These are phyloP conservation scores for Asteroscopus sphinx DNA, from an alignment of 2,888 invertebrate species.

Conservation along the genomic window DNA sequence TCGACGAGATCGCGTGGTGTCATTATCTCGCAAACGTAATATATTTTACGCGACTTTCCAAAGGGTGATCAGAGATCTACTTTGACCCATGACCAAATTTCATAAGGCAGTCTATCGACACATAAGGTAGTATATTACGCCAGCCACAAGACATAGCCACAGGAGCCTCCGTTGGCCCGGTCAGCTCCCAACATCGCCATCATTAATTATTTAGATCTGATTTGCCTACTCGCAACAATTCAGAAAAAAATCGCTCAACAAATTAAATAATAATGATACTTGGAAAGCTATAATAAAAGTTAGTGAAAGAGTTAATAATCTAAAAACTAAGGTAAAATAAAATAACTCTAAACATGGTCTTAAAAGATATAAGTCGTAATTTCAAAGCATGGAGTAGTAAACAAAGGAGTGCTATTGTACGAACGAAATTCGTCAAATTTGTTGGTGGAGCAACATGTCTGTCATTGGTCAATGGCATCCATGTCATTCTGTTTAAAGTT, in stretches of 20 bases:
- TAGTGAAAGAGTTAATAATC: constrained; percentile 9
- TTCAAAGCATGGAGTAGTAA: constrained; percentile 41
- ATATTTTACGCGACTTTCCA: no score
- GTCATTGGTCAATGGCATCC: not conserved
- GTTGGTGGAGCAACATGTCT: constrained; percentile 7
- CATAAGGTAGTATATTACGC: no score
- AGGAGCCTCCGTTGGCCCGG: not conserved
- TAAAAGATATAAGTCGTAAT: constrained; percentile 29
- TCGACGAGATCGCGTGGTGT: not conserved
- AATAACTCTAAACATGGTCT: constrained; percentile 37
- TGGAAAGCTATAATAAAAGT: constrained; percentile 6
- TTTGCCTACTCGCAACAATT: not conserved
- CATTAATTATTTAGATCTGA: not conserved
- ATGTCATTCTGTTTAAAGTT: not conserved
- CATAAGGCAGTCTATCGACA: no score
- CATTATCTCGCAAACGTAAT: no score
- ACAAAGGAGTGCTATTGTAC: constrained; percentile 33
- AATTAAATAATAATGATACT: not conserved
- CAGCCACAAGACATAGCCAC: no score
- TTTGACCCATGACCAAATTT: no score
- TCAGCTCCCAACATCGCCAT: not conserved
- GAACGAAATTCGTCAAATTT: constrained; percentile 22
- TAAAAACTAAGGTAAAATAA: constrained; percentile 41
- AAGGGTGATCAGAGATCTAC: no score
- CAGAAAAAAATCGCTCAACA: not conserved